These are phyloP conservation scores for Cyclophora punctaria DNA, from an alignment of 2,888 invertebrate species.

Conservation along the genomic window DNA sequence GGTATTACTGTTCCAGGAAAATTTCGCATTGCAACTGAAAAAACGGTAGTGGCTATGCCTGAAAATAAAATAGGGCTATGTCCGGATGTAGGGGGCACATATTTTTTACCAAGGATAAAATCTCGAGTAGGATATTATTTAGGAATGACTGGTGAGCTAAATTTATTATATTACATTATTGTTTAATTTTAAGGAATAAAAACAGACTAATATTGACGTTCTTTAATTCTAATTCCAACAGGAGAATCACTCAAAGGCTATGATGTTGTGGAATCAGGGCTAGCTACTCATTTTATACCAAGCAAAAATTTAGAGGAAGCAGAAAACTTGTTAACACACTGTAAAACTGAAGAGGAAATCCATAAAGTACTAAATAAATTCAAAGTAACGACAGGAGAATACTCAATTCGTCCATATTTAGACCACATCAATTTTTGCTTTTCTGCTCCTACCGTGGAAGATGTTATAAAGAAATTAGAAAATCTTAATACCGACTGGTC, in stretches of 20 bases:
- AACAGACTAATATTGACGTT: too few species aligned
- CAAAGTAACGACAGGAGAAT: constrained; percentile 76
- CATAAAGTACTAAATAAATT: constrained; percentile 77
- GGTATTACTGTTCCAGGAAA: constrained; percentile 95
- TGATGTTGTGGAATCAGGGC: constrained; percentile 89
- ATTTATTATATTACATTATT: too few species aligned
- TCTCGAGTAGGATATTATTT: constrained; percentile 84
- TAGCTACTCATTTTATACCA: constrained; percentile 92
- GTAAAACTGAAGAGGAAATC: constrained; percentile 68
- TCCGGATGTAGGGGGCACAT: constrained; percentile 96
- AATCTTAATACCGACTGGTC: constrained; percentile 91
- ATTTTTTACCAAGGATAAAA: constrained; percentile 90
- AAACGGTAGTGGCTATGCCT: constrained; percentile 97
- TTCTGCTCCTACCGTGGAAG: constrained; percentile 82
- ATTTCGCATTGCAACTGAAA: constrained; percentile 74
- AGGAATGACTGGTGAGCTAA: constrained; percentile 84
- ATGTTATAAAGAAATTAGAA: constrained; percentile 83
- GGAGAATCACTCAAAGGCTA: constrained; percentile 78
- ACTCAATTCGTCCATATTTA: constrained; percentile 79
- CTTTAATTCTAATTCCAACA: constrained; percentile 13
- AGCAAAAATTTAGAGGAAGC: constrained; percentile 78
- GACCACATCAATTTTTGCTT: constrained; percentile 88
- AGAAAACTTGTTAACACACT: constrained; percentile 76
- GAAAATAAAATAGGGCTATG: constrained; percentile 97
- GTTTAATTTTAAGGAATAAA: too few species aligned